A percentile compares a stretch with the other conserved stretches of the same genome.
Conservation (phyloP, 2,888 invertebrate species). For the Sylvicola cinctus region DNA sequence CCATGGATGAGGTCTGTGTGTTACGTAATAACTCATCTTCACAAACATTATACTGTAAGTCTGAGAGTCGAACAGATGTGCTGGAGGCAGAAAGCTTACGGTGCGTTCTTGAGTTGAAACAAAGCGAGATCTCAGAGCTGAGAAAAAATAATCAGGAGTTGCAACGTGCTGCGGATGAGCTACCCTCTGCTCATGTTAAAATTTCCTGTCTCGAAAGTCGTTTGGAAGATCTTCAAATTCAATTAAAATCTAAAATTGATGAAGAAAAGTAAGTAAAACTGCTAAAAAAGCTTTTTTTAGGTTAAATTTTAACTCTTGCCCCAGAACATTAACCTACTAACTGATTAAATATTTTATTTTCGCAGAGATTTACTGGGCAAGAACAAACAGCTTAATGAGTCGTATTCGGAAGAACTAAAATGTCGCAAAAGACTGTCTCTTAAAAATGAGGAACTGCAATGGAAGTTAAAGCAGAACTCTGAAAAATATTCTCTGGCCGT, state of each 20-base stretch:
- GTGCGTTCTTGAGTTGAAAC: conserved; percentile 72
- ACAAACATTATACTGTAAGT: not conserved
- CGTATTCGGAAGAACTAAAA: conserved; percentile 53
- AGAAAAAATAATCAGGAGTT: conserved; percentile 48
- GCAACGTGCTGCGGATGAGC: conserved; percentile 48
- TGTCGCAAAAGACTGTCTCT: conserved; percentile 58
- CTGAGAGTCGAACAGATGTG: conserved; percentile 15
- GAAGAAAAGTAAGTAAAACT: conserved; percentile 42
- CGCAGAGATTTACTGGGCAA: conserved; percentile 41
- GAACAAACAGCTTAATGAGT: conserved; percentile 50
- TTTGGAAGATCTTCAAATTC: conserved; percentile 68
- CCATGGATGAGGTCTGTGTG: conserved; percentile 21
- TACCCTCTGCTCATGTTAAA: conserved; percentile 49
- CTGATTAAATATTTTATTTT: conserved; percentile 5
- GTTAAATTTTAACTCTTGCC: too few relatives aligned
- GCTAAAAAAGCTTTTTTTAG: not conserved
- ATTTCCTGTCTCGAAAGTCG: conserved; percentile 60
- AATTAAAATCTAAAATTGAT: conserved; percentile 43
- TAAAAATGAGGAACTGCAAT: conserved; percentile 74
- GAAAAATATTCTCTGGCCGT: conserved; percentile 34
- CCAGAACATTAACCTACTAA: not conserved
- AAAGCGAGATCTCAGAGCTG: conserved; percentile 63
- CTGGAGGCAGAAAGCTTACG: conserved; percentile 64
- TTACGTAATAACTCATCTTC: conserved; percentile 5
- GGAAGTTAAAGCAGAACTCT: conserved; percentile 65